These are phyloP conservation scores for Globicephala melas DNA, from an alignment of 2,113 vertebrate species.

Conservation along the genomic window DNA sequence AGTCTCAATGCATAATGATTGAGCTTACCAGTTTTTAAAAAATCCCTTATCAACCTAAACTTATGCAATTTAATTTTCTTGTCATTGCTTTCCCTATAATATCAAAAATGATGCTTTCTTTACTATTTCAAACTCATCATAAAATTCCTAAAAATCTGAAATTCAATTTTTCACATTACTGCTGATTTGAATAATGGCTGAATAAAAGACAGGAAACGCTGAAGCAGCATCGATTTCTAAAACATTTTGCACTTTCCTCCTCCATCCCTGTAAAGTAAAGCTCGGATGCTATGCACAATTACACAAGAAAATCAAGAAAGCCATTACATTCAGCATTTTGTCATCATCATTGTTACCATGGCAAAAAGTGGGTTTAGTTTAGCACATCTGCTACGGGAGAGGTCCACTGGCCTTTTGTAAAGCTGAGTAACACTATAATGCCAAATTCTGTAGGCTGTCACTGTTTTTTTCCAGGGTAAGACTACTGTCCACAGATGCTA, in stretches of 20 bases:
- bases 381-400: conserved; percentile 64
- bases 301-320: conserved; percentile 76
- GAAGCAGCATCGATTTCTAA: conserved; percentile 78
- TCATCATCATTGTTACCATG: conserved; percentile 75
- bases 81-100: conserved; percentile 60
- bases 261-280: conserved; percentile 70
- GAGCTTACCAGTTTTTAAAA: neutral
- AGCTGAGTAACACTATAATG: conserved; percentile 50
- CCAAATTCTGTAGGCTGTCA: conserved; percentile 32
- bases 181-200: conserved; percentile 76
- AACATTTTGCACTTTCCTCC: conserved; percentile 71
- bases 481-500: neutral
- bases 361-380: conserved; percentile 67
- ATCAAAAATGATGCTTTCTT: conserved; percentile 71
- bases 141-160: conserved; percentile 75
- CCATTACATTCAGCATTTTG: conserved; percentile 72
- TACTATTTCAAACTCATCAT: conserved; percentile 67
- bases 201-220: conserved; percentile 75
- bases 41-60: conserved; percentile 59
- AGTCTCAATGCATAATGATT: neutral
- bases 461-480: neutral
- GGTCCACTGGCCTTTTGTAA: conserved; percentile 60
- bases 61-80: conserved; percentile 59
- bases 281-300: conserved; percentile 70
- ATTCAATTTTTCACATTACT: conserved; percentile 73